Conservation (phyloP, 2,888 invertebrate species). For the Rhorus exstirpatorius region DNA sequence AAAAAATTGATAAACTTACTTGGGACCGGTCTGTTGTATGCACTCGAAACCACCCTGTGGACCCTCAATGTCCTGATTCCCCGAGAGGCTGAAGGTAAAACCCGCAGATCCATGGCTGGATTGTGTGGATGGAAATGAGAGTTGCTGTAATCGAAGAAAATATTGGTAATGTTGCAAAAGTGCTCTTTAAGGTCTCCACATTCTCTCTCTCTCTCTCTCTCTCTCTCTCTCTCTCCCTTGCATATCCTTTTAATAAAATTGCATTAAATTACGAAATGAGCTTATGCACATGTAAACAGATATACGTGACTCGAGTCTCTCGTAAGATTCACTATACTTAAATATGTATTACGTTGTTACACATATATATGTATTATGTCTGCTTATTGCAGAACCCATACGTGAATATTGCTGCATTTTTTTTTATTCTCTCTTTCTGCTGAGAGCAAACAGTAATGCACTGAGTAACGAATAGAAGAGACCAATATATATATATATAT, state of each 20-base stretch:
- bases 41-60: slow-evolving; percentile 97
- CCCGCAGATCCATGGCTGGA: slow-evolving; percentile 87
- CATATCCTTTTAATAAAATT: slow-evolving; percentile 75
- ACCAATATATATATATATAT: background rate
- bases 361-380: slow-evolving; percentile 5
- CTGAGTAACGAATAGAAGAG: slow-evolving; percentile 42
- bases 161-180: slow-evolving; percentile 17
- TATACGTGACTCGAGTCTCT: slow-evolving; percentile 67
- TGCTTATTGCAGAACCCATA: slow-evolving; percentile 30
- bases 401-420: slow-evolving; percentile 29
- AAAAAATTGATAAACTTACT: slow-evolving; percentile 79
- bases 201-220: slow-evolving; percentile 74
- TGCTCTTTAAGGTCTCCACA: slow-evolving; percentile 60
- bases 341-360: background rate
- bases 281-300: slow-evolving; percentile 63
- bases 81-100: slow-evolving; percentile 93
- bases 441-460: slow-evolving; percentile 28
- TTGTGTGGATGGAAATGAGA: slow-evolving; percentile 91
- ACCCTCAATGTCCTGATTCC: slow-evolving; percentile 93
- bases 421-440: slow-evolving; percentile 27
- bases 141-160: slow-evolving; percentile 88
- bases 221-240: slow-evolving; percentile 73
- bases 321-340: background rate
- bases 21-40: slow-evolving; percentile 90
- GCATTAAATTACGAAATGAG: slow-evolving; percentile 76